Percentiles rank a stretch among this genome's conserved stretches.
These are phyloP conservation scores for Oryzias dopingdopingensis DNA, from an alignment of 2,797 vertebrate genomes.

Conservation along the genomic window DNA sequence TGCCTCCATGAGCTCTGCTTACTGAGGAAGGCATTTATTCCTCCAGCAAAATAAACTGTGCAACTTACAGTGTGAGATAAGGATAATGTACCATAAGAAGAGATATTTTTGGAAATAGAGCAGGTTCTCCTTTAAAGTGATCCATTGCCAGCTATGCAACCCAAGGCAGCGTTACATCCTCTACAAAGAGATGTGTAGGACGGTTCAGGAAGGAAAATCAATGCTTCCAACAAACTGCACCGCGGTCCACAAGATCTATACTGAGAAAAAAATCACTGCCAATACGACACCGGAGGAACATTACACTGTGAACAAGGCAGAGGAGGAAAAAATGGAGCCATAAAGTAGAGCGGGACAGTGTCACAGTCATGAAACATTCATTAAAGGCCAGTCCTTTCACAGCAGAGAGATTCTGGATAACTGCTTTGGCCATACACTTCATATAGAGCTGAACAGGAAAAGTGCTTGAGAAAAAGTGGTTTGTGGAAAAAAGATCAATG, in stretches of 20 bases:
- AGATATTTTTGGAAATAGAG: constrained; percentile 40
- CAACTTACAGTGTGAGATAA: constrained; percentile 10
- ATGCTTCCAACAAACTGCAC: constrained; percentile 38
- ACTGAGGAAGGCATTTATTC: constrained; percentile 13
- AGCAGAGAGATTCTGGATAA: constrained; percentile 5
- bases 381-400: constrained; percentile 29
- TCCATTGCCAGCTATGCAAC: constrained; percentile 29
- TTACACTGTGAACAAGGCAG: constrained; percentile 21
- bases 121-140: constrained; percentile 35
- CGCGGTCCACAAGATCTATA: constrained; percentile 34
- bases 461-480: not conserved
- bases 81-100: constrained; percentile 18
- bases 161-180: constrained; percentile 27
- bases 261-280: constrained; percentile 50
- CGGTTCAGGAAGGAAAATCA: constrained; percentile 45
- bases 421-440: constrained; percentile 13
- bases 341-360: constrained; percentile 40
- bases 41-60: constrained; percentile 13
- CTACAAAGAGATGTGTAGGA: constrained; percentile 44
- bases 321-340: constrained; percentile 37
- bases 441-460: not conserved
- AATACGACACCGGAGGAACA: constrained; percentile 21
- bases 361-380: constrained; percentile 44
- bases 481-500: not conserved
- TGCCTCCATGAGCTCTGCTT: constrained; percentile 3